A percentile compares a stretch with the other conserved stretches of the same genome.
Conservation (phyloP, 2,888 invertebrate genomes). For the Ochlodes sylvanus region DNA sequence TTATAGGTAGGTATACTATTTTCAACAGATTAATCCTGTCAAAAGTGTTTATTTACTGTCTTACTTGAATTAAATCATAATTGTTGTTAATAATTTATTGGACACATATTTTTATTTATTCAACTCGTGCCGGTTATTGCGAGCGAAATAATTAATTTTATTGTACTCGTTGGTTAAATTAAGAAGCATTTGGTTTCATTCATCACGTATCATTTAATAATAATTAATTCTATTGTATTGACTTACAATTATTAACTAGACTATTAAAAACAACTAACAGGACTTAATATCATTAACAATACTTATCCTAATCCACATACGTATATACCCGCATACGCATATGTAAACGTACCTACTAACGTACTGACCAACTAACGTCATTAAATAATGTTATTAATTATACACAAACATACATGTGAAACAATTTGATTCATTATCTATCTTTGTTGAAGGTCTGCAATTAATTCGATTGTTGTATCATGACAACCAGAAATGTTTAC, state of each 20-base stretch:
- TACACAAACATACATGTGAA: background rate
- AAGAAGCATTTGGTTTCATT: too few relatives aligned
- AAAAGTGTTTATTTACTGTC: too few relatives aligned
- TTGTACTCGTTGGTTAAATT: background rate
- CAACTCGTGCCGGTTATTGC: background rate
- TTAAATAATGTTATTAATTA: background rate
- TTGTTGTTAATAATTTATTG: too few relatives aligned
- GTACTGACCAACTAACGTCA: background rate
- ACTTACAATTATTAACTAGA: too few relatives aligned
- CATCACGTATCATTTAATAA: too few relatives aligned
- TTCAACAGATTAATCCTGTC: background rate
- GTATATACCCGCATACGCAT: too few relatives aligned
- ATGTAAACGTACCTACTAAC: too few relatives aligned
- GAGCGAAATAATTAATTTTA: slow-evolving; percentile 9
- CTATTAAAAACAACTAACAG: too few relatives aligned
- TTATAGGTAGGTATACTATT: background rate
- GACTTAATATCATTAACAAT: too few relatives aligned
- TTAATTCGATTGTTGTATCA: background rate
- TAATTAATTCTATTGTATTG: too few relatives aligned
- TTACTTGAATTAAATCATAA: too few relatives aligned
- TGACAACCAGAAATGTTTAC: background rate
- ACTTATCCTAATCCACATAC: too few relatives aligned
- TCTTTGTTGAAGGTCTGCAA: background rate
- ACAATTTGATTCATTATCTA: background rate
- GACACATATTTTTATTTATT: background rate